Conservation (phyloP, 2,797 vertebrate genomes). For the Paedocypris micromegethes region DNA sequence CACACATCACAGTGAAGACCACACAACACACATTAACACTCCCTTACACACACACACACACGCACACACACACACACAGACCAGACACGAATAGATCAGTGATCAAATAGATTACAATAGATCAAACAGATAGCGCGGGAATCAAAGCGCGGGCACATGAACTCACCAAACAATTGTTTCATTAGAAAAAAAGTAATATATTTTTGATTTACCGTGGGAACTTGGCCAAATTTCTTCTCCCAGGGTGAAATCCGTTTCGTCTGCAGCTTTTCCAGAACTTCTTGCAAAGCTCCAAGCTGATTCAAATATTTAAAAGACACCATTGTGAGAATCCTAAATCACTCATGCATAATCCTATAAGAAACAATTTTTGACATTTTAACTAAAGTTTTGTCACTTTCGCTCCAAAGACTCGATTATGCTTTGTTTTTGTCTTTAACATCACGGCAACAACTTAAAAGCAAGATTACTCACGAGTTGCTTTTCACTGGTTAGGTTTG, state of each 20-base stretch:
- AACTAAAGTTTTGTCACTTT: no score
- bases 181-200: background rate
- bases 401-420: no score
- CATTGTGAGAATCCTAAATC: background rate
- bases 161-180: background rate
- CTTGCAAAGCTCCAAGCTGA: slow-evolving; percentile 63
- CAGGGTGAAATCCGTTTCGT: slow-evolving; percentile 59
- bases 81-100: background rate
- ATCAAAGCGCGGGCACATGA: background rate
- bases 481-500: slow-evolving; percentile 64
- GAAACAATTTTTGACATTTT: no score
- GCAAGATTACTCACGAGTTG: slow-evolving; percentile 59
- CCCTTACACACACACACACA: background rate
- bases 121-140: background rate
- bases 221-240: slow-evolving; percentile 65
- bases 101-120: no score
- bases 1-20: background rate
- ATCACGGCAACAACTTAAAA: background rate
- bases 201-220: slow-evolving; percentile 54
- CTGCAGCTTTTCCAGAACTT: slow-evolving; percentile 65
- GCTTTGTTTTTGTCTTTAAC: no score
- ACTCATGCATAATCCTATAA: no score
- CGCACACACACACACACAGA: background rate
- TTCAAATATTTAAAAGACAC: background rate
- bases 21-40: no score